Base-by-base conservation (phyloP, 2,888 invertebrate genomes). In the Drosophila mimetica region DNA sequence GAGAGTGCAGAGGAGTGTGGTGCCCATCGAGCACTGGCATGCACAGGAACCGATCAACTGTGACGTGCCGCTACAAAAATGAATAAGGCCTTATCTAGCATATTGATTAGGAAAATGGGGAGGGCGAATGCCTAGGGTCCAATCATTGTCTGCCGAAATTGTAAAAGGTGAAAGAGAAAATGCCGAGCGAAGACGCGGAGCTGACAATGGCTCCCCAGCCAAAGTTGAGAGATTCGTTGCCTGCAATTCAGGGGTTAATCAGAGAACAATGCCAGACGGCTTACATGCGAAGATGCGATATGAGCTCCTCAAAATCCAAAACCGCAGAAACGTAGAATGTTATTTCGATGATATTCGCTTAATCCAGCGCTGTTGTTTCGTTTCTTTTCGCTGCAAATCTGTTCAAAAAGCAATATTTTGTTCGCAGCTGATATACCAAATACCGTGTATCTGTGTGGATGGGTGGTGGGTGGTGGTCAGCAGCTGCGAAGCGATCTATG, bases 401-500 rank as follows among this genome's bases (percentile, higher is more conserved):
- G 63, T 78, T 77, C 53, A 69, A 80, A 86, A 83, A 71, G 75
- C 77, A 78, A 88, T 79, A 75, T 75, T 75, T 79, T 83, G 83
- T 88, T 84, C 85, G 87, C 88, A 86, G 88, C 86, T 86, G 88
- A 86, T 86, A 79, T 86, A 84, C 85, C 61, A 84, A 86, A 81
- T 86, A 85, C 88, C 77, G 86, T 80, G 71, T 79, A 65, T 81
- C 76, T 87, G 82, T 79, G 77, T 86, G 85, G 85, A 81, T 83
- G 77, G 75, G 65, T 77, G 75, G 25, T 6, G 6, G 76, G 61
- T 76, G 77, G 67, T 73, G 74, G 67, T 76, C 82, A 82, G 85
- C 82, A 84, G 78, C 79, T 78, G 85, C 78, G 81, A 74, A 81
- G 76, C 85, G 72, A 75, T 73, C 65, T 79, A 85, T 85, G 86